These are phyloP conservation scores for Saturnia japonica DNA, from an alignment of 2,888 invertebrate genomes.

Conservation along the genomic window DNA sequence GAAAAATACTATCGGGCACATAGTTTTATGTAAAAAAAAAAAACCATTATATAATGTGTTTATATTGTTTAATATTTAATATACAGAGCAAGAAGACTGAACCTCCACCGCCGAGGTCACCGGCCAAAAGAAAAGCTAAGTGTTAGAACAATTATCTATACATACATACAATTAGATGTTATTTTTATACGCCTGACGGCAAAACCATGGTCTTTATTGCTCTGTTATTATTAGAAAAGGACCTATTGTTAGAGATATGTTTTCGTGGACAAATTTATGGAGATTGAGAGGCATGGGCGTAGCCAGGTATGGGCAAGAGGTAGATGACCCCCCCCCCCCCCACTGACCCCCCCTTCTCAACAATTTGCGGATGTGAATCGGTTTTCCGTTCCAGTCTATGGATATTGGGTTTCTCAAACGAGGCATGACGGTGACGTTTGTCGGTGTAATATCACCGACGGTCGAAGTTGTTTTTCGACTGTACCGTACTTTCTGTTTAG, in stretches of 20 bases:
- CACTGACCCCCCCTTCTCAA: no score
- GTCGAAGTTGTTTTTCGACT: no score
- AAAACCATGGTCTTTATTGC: background rate
- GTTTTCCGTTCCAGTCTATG: no score
- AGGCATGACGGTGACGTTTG: no score
- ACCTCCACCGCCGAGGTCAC: slow-evolving; percentile 61
- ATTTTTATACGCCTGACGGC: slow-evolving; percentile 18
- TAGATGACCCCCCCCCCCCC: no score
- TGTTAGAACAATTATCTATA: slow-evolving; percentile 35
- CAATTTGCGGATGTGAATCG: no score
- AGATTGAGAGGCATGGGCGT: background rate
- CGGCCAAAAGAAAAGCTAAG: slow-evolving; percentile 71
- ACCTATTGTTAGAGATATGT: background rate
- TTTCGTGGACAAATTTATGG: background rate
- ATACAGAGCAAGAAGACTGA: slow-evolving; percentile 78
- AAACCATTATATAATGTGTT: background rate
- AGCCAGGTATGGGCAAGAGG: no score
- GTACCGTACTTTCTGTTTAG: no score
- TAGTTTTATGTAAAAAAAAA: no score
- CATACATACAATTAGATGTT: slow-evolving; percentile 11
- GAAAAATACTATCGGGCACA: no score
- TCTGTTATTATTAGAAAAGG: background rate
- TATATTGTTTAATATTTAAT: slow-evolving; percentile 36
- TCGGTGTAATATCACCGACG: no score
- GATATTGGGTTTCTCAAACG: no score